These are phyloP conservation scores for Ophioninae sp. DNA, from an alignment of 2,888 invertebrate species.

Conservation along the genomic window DNA sequence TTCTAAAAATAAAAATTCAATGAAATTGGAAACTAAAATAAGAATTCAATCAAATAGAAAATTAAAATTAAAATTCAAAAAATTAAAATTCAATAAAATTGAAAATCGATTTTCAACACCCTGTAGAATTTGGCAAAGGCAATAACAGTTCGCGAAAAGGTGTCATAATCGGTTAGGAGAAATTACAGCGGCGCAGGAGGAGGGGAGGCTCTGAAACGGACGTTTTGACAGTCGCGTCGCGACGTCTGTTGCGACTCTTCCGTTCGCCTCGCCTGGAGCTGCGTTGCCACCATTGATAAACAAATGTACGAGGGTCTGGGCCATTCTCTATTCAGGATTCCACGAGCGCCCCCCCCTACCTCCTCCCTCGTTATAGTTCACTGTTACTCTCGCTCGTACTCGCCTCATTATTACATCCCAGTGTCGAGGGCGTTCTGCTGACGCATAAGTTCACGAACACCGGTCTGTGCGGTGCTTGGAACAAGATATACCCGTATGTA, in stretches of 20 bases:
- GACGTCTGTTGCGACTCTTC: neutral
- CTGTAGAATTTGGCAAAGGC: neutral
- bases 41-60: no score
- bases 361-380: conserved; percentile 42
- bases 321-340: conserved; percentile 22
- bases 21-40: no score
- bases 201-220: neutral
- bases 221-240: neutral
- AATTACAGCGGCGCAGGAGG: neutral
- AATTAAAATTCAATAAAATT: no score
- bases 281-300: neutral
- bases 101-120: neutral
- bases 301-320: conserved; percentile 25
- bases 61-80: no score
- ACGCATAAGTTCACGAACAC: conserved; percentile 45
- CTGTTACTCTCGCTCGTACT: conserved; percentile 50
- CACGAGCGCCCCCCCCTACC: conserved; percentile 44
- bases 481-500: neutral
- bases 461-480: neutral
- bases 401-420: conserved; percentile 51
- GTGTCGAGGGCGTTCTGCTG: conserved; percentile 55
- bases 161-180: neutral
- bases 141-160: neutral
- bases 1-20: no score
- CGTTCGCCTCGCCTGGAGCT: neutral